Conservation (phyloP, 2,113 vertebrate species). For the Pollimyrus isidori region DNA sequence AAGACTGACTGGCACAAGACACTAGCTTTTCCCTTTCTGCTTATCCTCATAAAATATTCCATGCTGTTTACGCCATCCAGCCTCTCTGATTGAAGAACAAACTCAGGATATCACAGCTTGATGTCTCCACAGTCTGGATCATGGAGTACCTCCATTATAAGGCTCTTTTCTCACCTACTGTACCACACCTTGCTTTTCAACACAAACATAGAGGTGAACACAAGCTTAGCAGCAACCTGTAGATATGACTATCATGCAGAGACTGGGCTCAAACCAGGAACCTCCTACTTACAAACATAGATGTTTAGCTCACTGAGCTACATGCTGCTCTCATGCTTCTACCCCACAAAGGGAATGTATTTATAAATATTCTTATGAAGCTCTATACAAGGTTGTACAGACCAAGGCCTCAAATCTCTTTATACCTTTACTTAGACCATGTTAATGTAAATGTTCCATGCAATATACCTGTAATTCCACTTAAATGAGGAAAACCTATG, state of each 20-base stretch:
- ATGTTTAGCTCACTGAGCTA: neutral
- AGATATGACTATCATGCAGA: neutral
- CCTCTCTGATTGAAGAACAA: neutral
- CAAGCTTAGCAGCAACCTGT: neutral
- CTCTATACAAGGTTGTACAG: neutral
- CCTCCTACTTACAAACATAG: neutral
- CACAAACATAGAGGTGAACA: neutral
- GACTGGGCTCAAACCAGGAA: neutral
- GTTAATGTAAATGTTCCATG: too few species aligned
- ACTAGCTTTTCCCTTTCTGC: neutral
- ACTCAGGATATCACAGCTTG: neutral
- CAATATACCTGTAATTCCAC: neutral
- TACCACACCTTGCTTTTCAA: neutral
- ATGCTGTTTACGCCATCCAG: neutral
- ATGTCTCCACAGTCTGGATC: neutral
- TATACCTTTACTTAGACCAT: neutral
- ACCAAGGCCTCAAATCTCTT: neutral
- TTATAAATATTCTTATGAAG: neutral
- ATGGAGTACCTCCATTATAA: neutral
- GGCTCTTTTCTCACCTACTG: neutral
- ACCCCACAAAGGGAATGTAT: neutral
- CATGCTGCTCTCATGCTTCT: neutral
- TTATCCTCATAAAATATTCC: neutral
- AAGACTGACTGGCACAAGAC: neutral
- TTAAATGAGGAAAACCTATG: neutral